Base-by-base conservation (phyloP, 2,113 vertebrate species). In the Calyptomena viridis region DNA sequence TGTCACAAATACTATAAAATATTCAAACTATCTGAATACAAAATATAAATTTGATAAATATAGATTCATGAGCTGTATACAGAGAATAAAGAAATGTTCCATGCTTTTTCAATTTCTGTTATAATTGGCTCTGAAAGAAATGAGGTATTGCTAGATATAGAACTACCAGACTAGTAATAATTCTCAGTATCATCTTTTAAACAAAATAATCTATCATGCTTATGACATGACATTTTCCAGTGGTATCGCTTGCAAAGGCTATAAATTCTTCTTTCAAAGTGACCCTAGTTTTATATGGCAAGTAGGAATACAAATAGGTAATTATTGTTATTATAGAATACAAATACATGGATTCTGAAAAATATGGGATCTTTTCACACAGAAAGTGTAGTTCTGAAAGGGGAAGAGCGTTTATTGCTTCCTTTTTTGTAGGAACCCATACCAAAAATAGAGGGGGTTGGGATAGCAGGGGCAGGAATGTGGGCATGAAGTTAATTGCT, bases 131-230 rank as follows among this genome's bases (percentile, higher is more conserved):
- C 39, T 82, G 89, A 92, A 95, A 59, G 44, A 87, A 88, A 84
- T 79, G 49, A 91, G 62, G n/a, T 42, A 86, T 69, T 86, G 47
- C 52, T 69, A 47, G 68, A 64, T 37, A 53, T 15, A 86, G 87
- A 67, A 24, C 58, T 78, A 56, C 25, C 2, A 2, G 68, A 37
- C 30, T 60, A 40, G 42, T 49, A 82, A 86, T 90, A 94, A 92
- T 89, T 95, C 30, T 91, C 55, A 84, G 62, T 47, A 96, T 79
- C 62, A 89, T 91, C 56, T 82, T 89, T 90, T 73, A 83, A 95
- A 84, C 50, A 89, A 94, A 95, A 89, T 79, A 75, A 92, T 97
- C 46, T 93, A 59, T 95, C 93, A 87, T 95, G 18, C 80, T 96
- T 93, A 76, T 79, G 82, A 60, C 60, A 33, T 24, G 90, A 60